Evolutionary conservation across 2,888 invertebrate species (phyloP), one percentile per base, ranked within the genome.

Genomic region (Buathra laborator): DNA sequence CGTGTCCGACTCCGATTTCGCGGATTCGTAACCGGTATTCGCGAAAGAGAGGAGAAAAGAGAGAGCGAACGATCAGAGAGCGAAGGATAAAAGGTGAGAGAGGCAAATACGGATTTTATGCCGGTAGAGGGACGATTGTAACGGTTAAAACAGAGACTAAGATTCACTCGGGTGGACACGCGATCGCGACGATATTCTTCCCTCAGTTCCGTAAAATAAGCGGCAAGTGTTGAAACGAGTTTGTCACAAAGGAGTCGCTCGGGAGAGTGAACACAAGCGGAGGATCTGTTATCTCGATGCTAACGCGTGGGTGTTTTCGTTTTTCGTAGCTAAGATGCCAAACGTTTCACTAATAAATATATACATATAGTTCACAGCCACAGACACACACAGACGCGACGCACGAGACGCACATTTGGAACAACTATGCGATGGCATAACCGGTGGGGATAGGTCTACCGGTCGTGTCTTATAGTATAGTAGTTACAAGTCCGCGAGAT

Each of bases 1-100:
- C 81, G 83, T 76, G 70, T 82, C 70, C 80, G 82, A 82, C 68
- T 86, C 68, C 72, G 81, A 81, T 81, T 84, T 83, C 83, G 79
- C 75, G 85, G 81, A 67, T 83, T 79, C 76, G 66, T 81, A 78
- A 48, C 82, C 59, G 59, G 59, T 29, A 64, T 82, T 76, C 81
- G 85, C 44, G 66, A 37, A 79, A 78, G 77, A 74, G 62, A 48
- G 64, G 72, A 24, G 24, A n/a, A 43, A 46, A 66, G 72, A 19
- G 44, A 48, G 19, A 74, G 59, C 44, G 72, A 56, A 14, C 44
- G 71, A 48, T 10, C 1, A 24, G 32, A 59, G 46, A 74, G 29
- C 59, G 32, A 29, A 62, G 32, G 16, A 3, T 46, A 46, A 46
- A 64, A 24, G 32, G 48, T 46, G 44, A 46, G 14, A 59, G 2